Conservation (phyloP, 2,797 vertebrate species). For the Argya squamiceps region DNA sequence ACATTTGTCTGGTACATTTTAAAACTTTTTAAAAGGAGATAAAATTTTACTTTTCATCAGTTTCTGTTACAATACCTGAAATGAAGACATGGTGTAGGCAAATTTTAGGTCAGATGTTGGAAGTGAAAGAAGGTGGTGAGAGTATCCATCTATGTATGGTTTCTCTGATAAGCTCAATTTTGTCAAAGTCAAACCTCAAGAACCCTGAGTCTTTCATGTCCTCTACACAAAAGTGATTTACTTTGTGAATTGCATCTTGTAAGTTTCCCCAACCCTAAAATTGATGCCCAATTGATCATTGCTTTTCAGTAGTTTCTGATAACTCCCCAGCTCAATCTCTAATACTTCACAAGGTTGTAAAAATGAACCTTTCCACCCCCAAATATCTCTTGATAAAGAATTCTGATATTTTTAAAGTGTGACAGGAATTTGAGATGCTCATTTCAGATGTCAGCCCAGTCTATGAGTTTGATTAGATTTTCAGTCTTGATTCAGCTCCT, state of each 20-base stretch:
- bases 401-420: neutral
- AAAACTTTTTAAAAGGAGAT: neutral
- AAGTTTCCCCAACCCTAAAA: neutral
- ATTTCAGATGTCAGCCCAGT: rapidly evolving
- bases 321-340: rapidly evolving
- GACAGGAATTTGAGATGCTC: neutral
- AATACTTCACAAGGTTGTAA: neutral
- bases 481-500: neutral
- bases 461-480: neutral
- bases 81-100: neutral
- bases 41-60: neutral
- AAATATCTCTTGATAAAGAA: neutral
- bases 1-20: neutral
- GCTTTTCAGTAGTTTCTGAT: neutral
- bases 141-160: neutral
- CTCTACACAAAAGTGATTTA: neutral
- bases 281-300: neutral
- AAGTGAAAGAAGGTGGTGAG: neutral
- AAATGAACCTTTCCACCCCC: neutral
- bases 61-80: neutral
- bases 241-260: neutral
- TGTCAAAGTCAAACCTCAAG: neutral
- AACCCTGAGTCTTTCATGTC: neutral
- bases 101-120: neutral
- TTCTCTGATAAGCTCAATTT: neutral